Evolutionary conservation across 2,888 invertebrate genomes (phyloP).

Genomic region (Eristalis tenax): DNA sequence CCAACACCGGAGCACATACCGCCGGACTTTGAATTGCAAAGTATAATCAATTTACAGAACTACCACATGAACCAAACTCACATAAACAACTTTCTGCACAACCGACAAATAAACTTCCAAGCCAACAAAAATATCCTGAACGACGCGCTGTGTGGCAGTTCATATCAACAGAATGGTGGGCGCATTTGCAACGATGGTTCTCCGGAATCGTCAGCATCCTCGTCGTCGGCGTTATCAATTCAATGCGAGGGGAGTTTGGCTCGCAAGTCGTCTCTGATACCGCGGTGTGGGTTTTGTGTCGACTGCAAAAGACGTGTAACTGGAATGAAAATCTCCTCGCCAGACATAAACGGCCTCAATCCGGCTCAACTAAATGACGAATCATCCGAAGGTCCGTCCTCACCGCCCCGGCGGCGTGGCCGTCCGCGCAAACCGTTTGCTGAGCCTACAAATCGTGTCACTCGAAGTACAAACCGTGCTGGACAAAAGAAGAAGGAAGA

Average conservation of each 20-base stretch:
- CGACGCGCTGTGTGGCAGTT: constrained; percentile 6
- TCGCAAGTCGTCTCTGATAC: constrained; percentile 25
- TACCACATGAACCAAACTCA: constrained; percentile 53
- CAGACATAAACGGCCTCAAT: constrained; percentile 13
- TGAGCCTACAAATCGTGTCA: constrained; percentile 53
- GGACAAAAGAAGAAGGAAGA: constrained; percentile 42
- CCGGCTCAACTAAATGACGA: background rate
- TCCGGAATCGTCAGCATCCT: background rate
- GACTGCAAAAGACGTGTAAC: constrained; percentile 36
- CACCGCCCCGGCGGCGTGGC: constrained; percentile 35
- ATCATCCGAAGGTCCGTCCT: background rate
- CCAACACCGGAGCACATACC: constrained; percentile 57
- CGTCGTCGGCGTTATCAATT: background rate
- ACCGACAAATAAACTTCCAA: constrained; percentile 57
- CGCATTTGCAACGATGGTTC: constrained; percentile 7
- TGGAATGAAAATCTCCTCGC: constrained; percentile 35
- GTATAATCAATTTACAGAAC: constrained; percentile 57
- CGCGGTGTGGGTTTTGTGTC: constrained; percentile 52
- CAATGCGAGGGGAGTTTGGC: constrained; percentile 23
- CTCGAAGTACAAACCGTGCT: constrained; percentile 52
- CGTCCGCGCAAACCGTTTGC: constrained; percentile 28
- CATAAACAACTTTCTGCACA: constrained; percentile 52
- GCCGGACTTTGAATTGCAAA: constrained; percentile 50
- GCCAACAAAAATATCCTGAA: constrained; percentile 40
- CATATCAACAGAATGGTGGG: constrained; percentile 18